Percentiles rank a stretch among this genome's conserved stretches.
These are phyloP conservation scores for Xestoiulus laeticollis DNA, from an alignment of 2,888 invertebrate genomes.

Conservation along the genomic window DNA sequence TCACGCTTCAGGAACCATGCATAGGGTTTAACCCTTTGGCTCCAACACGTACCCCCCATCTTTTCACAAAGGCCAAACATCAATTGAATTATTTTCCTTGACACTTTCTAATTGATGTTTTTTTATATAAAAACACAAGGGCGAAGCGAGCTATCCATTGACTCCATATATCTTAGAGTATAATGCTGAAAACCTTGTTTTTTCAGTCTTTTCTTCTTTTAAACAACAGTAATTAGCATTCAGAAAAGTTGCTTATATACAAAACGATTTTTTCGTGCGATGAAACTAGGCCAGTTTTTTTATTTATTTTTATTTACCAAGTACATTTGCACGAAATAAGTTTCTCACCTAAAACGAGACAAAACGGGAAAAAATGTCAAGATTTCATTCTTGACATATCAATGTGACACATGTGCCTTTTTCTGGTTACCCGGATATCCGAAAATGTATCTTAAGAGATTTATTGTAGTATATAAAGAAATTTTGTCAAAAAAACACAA, in stretches of 20 bases:
- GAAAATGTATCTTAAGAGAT: background rate
- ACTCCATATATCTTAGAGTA: background rate
- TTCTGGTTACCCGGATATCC: conserved; percentile 21
- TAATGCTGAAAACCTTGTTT: background rate
- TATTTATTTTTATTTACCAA: background rate
- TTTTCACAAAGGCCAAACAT: background rate
- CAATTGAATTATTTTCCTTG: background rate
- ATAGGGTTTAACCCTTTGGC: background rate
- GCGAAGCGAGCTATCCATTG: background rate
- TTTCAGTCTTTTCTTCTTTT: background rate
- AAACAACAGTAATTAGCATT: background rate
- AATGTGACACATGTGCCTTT: background rate
- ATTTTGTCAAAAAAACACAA: too few relatives aligned
- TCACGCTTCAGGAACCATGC: background rate
- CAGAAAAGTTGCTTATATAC: background rate
- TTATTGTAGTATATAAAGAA: too few relatives aligned
- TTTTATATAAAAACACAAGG: background rate
- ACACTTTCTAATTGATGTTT: background rate
- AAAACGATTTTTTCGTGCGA: background rate
- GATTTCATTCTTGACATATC: background rate
- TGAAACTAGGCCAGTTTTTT: background rate
- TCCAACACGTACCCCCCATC: background rate
- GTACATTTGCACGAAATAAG: background rate
- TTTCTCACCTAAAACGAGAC: background rate
- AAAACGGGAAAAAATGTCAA: background rate